A percentile compares a stretch with the other conserved stretches of the same genome.
phyloP scores from a whole-genome alignment of 2,888 invertebrate species.

The Phaedon cochleariae region DNA sequence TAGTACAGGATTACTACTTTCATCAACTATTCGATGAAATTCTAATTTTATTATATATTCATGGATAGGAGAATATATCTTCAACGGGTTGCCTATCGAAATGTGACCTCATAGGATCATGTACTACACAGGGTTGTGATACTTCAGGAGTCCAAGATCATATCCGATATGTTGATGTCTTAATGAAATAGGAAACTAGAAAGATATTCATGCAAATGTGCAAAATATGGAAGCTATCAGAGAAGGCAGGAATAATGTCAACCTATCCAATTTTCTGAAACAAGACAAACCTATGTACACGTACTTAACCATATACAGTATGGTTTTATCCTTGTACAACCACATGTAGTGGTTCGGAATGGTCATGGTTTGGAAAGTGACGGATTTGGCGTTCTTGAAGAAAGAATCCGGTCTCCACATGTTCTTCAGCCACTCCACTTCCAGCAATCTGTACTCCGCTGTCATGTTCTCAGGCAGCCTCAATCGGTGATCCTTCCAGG shows the following conservation, averaged over 20 bases:
- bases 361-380: constrained; percentile 94
- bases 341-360: constrained; percentile 94
- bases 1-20: too few species aligned
- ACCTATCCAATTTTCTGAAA: not conserved
- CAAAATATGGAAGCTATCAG: too few species aligned
- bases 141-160: too few species aligned
- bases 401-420: constrained; percentile 96
- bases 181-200: too few species aligned
- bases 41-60: too few species aligned
- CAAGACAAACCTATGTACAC: constrained; percentile 46
- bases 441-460: constrained; percentile 84
- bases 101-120: too few species aligned
- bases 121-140: too few species aligned
- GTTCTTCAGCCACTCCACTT: constrained; percentile 90
- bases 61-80: too few species aligned
- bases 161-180: too few species aligned
- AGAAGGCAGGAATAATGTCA: not conserved
- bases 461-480: constrained; percentile 92
- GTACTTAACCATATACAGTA: constrained; percentile 87
- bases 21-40: too few species aligned
- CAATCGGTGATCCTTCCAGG: constrained; percentile 90
- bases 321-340: constrained; percentile 87
- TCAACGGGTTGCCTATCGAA: too few species aligned
- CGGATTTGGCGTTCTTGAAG: constrained; percentile 93
- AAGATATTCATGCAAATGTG: too few species aligned